Conservation (phyloP, 2,797 vertebrate species). For the Rhyacichthys aspro region DNA sequence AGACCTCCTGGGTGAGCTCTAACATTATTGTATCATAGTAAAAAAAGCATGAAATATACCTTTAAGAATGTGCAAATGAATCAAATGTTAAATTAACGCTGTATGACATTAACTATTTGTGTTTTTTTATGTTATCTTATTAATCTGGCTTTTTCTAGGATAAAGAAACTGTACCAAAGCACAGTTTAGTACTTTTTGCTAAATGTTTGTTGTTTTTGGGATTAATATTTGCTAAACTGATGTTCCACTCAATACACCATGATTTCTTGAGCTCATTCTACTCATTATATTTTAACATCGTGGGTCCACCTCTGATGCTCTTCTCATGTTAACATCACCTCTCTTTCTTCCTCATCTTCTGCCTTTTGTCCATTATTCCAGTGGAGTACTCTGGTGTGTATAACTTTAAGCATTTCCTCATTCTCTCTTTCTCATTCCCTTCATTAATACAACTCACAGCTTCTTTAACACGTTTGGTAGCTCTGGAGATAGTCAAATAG, state of each 20-base stretch:
- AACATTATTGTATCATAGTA: background rate
- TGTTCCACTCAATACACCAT: background rate
- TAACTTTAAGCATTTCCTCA: conserved; percentile 76
- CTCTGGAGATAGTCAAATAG: conserved; percentile 16
- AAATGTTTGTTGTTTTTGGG: too few species aligned
- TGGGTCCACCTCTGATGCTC: conserved; percentile 49
- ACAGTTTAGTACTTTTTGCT: too few species aligned
- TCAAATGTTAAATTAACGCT: too few species aligned
- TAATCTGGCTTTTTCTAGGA: too few species aligned
- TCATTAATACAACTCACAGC: conserved; percentile 38
- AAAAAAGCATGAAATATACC: background rate
- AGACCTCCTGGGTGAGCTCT: conserved; percentile 92
- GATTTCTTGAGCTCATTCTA: background rate
- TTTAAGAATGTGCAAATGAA: background rate
- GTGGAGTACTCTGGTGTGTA: conserved; percentile 87
- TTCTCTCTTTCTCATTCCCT: conserved; percentile 67
- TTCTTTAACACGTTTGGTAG: conserved; percentile 39
- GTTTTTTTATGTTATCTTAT: too few species aligned
- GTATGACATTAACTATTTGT: too few species aligned
- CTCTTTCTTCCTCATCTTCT: conserved; percentile 74
- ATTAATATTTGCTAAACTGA: background rate
- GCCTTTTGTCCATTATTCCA: conserved; percentile 77
- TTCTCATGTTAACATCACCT: conserved; percentile 71
- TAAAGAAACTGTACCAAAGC: too few species aligned
- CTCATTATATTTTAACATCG: conserved; percentile 25